Evolutionary conservation across 2,888 invertebrate genomes (phyloP), one percentile per base, ranked within the genome.

Genomic region (Caenorhabditis parvicauda): DNA sequence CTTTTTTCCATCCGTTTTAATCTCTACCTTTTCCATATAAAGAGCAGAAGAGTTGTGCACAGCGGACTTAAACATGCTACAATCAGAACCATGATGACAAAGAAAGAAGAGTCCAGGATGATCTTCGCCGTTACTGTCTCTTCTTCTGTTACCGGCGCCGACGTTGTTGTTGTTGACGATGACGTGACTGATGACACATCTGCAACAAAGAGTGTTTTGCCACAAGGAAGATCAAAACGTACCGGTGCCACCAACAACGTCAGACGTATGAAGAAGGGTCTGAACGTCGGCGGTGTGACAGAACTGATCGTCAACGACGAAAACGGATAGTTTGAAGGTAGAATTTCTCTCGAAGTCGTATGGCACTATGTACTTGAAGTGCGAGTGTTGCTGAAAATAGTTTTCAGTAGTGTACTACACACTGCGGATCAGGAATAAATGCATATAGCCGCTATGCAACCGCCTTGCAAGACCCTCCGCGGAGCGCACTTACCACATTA

Each of bases 261-360:
- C 53, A 0, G 50, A 42, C 0, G 70, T 47, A 28, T 57, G 59
- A 56, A 72, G 64, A 2, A 56, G n/a, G 12, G 59, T 37, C 12
- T 51, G 42, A 1, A 51, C 50, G 29, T 72, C 71, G 21, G 50
- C 38, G 24, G 62, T 64, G 21, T 67, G 64, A 46, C 69, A 70
- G 44, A 59, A 72, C 22, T 59, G 66, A 12, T 64, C 60, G 27
- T 67, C 67, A 2, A 62, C 51, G 6, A 60, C 66, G 51, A 72
- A 72, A 17, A 70, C 46, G 2, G 58, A 50, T 2, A 70, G 44
- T 44, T 54, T 57, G 54, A 56, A 66, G 19, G 56, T 52, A n/a
- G 54, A 47, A 27, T 51, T 50, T 25, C 43, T 22, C 4, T 38
- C 29, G 1, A 62, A 49, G 9, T 52, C 38, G 2, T 47, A 29